Percentiles rank a stretch among this genome's conserved stretches.
These are phyloP conservation scores for Crenuchus spilurus DNA, from an alignment of 2,797 vertebrate species.

Conservation along the genomic window DNA sequence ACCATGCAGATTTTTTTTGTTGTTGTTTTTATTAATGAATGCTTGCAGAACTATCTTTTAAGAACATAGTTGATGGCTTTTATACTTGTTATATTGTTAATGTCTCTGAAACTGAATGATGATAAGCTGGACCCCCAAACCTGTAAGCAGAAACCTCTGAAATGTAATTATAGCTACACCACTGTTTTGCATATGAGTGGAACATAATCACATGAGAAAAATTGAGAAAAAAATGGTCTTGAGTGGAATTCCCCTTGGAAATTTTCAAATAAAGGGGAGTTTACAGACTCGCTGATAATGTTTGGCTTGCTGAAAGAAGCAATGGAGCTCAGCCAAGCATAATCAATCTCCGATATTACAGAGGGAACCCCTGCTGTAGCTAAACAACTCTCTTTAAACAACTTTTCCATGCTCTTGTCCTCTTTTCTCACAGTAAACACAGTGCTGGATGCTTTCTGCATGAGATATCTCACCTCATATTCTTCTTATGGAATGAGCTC, in stretches of 20 bases:
- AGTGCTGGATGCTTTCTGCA: constrained; percentile 25
- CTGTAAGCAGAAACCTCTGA: too few species aligned
- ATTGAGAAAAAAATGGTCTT: background rate
- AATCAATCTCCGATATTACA: constrained; percentile 67
- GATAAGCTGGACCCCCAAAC: too few species aligned
- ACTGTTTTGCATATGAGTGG: too few species aligned
- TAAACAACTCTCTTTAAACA: constrained; percentile 43
- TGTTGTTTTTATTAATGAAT: too few species aligned
- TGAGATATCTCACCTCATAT: constrained; percentile 45
- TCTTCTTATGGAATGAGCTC: constrained; percentile 46
- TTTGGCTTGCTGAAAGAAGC: constrained; percentile 73
- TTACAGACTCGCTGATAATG: constrained; percentile 72
- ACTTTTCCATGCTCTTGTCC: constrained; percentile 23
- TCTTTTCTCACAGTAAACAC: constrained; percentile 28
- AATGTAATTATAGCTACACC: too few species aligned
- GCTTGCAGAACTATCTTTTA: too few species aligned
- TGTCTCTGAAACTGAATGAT: too few species aligned
- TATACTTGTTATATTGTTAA: too few species aligned
- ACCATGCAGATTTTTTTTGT: too few species aligned
- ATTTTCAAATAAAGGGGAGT: constrained; percentile 71
- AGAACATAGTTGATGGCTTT: too few species aligned
- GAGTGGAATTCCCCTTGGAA: constrained; percentile 36
- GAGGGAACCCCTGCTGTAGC: constrained; percentile 43
- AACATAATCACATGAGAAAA: background rate
- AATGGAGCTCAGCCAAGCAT: constrained; percentile 70